These are phyloP conservation scores for Equus quagga DNA, from an alignment of 2,113 vertebrate genomes.

Conservation along the genomic window DNA sequence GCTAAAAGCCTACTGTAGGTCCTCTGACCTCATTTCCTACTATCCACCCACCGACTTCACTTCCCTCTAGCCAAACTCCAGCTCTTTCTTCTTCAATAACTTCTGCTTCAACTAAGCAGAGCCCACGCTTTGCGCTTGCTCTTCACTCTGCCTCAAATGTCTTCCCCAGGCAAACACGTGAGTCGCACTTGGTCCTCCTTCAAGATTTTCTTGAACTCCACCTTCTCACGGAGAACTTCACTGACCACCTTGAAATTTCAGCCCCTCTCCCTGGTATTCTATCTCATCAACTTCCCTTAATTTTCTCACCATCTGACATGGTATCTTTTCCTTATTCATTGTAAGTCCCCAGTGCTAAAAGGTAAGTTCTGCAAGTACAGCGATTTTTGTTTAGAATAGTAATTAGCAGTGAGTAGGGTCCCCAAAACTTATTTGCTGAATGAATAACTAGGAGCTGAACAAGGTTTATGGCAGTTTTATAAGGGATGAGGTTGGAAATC, in stretches of 20 bases:
- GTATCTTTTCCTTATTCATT: neutral
- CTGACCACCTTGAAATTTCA: neutral
- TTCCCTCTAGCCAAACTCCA: neutral
- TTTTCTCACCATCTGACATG: neutral
- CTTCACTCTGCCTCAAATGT: neutral
- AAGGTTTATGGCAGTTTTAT: neutral
- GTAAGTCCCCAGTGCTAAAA: neutral
- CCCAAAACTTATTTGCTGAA: neutral
- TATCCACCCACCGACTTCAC: no score
- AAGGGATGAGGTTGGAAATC: neutral
- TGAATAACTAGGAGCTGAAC: neutral
- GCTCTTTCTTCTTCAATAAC: neutral
- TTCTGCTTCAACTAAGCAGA: neutral
- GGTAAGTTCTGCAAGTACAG: neutral
- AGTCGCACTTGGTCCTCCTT: neutral
- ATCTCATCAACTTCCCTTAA: neutral
- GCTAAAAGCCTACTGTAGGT: neutral
- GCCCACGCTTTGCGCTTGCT: rapidly evolving
- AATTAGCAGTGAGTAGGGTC: neutral
- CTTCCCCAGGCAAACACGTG: neutral
- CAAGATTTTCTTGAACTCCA: neutral
- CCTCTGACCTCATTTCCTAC: neutral
- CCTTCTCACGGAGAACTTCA: neutral
- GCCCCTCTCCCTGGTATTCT: neutral
- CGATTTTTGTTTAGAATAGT: neutral